Evolutionary conservation across 2,113 vertebrate species (phyloP).

Genomic region (Dendrocopos noguchii): DNA sequence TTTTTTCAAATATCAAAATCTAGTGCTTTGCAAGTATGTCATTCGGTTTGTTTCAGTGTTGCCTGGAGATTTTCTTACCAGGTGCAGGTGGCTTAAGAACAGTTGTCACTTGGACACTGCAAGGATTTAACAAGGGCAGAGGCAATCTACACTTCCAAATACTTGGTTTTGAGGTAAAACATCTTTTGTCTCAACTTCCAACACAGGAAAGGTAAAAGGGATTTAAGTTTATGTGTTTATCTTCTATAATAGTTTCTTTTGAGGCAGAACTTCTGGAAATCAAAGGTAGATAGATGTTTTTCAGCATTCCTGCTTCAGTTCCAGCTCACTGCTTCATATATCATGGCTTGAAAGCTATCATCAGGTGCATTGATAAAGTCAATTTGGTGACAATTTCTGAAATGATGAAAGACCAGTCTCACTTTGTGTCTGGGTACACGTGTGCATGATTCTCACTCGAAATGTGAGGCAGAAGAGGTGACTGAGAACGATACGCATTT

Average conservation of each 20-base stretch:
- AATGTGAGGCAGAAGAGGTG: background rate
- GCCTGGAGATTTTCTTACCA: background rate
- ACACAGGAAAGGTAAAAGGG: background rate
- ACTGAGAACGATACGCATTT: background rate
- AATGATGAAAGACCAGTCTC: background rate
- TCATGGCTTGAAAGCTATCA: conserved; percentile 24
- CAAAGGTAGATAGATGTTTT: background rate
- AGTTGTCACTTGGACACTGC: background rate
- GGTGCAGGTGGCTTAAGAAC: background rate
- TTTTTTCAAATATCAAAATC: too few species aligned
- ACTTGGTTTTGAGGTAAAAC: background rate
- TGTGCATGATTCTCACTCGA: background rate
- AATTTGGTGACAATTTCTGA: conserved; percentile 4
- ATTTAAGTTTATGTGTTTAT: conserved; percentile 8
- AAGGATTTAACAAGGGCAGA: background rate
- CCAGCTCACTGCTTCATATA: background rate
- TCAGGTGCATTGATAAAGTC: background rate
- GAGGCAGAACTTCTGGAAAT: conserved; percentile 14
- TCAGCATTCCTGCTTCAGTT: background rate
- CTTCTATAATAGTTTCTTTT: background rate
- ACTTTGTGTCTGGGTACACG: background rate
- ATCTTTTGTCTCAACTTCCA: background rate
- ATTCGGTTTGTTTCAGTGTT: background rate
- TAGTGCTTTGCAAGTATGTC: too few species aligned
- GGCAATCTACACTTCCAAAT: background rate